Evolutionary conservation across 2,888 invertebrate genomes (phyloP).

Genomic region (Hetaerina titia): DNA sequence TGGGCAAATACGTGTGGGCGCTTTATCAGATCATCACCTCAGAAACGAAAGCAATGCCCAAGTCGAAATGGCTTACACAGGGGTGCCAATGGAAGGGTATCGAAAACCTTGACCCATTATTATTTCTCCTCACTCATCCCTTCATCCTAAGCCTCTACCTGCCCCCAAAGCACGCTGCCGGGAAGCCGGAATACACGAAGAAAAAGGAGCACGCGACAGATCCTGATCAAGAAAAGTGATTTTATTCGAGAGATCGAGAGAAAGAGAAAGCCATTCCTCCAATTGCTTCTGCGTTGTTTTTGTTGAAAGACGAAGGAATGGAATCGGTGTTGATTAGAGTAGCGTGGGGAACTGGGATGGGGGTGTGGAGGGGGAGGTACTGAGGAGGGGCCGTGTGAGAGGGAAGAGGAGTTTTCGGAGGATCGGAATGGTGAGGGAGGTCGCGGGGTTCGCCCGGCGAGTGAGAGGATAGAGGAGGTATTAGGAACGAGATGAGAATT

Average conservation of each 20-base stretch:
- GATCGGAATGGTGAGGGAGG: background rate
- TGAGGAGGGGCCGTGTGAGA: background rate
- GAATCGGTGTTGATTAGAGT: constrained; percentile 58
- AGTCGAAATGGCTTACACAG: background rate
- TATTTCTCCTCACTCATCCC: background rate
- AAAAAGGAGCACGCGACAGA: constrained; percentile 32
- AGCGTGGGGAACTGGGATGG: constrained; percentile 18
- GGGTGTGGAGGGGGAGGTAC: background rate
- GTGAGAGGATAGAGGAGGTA: constrained; percentile 37
- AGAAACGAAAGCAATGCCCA: background rate
- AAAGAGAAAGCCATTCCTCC: background rate
- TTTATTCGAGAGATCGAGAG: constrained; percentile 10
- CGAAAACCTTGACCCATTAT: background rate
- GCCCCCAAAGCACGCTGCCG: background rate
- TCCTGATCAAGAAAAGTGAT: constrained; percentile 26
- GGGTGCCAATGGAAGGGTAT: background rate
- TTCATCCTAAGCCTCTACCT: background rate
- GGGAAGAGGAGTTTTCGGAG: background rate
- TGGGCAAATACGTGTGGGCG: background rate
- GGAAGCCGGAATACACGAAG: background rate
- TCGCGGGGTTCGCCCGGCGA: background rate
- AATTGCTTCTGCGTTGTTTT: constrained; percentile 60
- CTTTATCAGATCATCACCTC: background rate
- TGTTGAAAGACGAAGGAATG: constrained; percentile 7
- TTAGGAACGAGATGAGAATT: constrained; percentile 64